These are phyloP conservation scores for Metellina segmentata DNA, from an alignment of 2,888 invertebrate genomes.

Conservation along the genomic window DNA sequence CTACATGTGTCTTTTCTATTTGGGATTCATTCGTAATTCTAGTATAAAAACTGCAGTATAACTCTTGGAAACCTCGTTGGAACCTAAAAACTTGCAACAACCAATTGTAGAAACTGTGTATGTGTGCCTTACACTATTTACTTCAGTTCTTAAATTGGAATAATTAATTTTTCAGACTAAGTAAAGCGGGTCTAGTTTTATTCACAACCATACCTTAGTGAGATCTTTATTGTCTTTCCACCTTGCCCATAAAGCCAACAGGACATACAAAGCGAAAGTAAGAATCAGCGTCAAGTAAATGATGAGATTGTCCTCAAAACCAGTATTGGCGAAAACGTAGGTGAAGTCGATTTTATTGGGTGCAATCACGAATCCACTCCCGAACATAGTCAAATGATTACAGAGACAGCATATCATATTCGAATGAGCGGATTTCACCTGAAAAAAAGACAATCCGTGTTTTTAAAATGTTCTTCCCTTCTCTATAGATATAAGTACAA, in stretches of 20 bases:
- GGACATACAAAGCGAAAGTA: conserved; percentile 80
- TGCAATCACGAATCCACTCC: conserved; percentile 81
- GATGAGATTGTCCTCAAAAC: conserved; percentile 82
- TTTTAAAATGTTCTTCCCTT: neutral
- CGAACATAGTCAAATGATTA: conserved; percentile 82
- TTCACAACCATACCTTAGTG: conserved; percentile 76
- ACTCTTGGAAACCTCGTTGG: no score
- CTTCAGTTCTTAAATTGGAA: no score
- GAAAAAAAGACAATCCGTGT: conserved; percentile 1
- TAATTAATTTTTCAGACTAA: no score
- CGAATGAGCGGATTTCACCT: conserved; percentile 50
- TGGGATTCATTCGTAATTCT: no score
- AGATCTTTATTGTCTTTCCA: conserved; percentile 80
- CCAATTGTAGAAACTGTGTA: no score
- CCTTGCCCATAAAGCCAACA: conserved; percentile 81
- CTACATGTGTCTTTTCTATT: no score
- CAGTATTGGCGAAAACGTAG: conserved; percentile 82
- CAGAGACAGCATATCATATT: conserved; percentile 68
- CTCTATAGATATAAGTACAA: no score
- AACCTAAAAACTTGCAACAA: no score
- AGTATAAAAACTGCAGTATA: no score
- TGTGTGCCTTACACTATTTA: no score
- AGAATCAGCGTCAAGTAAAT: conserved; percentile 82
- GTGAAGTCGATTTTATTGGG: conserved; percentile 83
- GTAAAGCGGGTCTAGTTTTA: neutral